Conservation (phyloP, 1,140 invertebrate genomes). For the Conus betulinus region DNA sequence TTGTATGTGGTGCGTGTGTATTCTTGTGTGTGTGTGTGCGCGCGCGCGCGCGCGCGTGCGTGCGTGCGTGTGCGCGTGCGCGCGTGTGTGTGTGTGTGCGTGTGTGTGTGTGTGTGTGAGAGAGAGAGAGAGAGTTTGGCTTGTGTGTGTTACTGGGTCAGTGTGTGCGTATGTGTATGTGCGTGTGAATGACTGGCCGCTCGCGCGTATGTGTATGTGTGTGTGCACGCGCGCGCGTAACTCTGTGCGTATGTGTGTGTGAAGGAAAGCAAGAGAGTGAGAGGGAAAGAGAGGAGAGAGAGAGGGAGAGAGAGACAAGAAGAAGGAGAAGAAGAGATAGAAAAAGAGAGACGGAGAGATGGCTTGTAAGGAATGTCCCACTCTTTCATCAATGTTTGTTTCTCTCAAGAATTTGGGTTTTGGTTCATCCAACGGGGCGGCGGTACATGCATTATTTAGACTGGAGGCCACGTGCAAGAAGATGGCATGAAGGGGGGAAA, state of each 20-base stretch:
- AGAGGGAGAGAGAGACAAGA: not conserved
- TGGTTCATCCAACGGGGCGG: no score
- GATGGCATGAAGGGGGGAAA: no score
- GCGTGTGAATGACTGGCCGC: conserved; percentile 22
- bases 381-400: no score
- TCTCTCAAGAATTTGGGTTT: no score
- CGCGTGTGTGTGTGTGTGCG: no score
- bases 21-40: no score
- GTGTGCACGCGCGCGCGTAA: not conserved
- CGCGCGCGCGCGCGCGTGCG: no score
- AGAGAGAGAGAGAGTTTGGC: not conserved
- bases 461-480: no score
- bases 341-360: not conserved
- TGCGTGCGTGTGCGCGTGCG: no score
- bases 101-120: not conserved
- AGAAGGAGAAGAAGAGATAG: not conserved
- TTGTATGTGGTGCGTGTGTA: no score
- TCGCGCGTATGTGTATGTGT: conserved; percentile 19
- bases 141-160: not conserved
- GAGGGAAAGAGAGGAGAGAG: not conserved
- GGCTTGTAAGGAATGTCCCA: not conserved
- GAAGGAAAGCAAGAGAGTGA: no score
- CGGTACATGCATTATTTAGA: no score
- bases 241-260: not conserved
- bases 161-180: conserved; percentile 25